These are phyloP conservation scores for Chelonus formosanus DNA, from an alignment of 2,888 invertebrate genomes.

Conservation along the genomic window DNA sequence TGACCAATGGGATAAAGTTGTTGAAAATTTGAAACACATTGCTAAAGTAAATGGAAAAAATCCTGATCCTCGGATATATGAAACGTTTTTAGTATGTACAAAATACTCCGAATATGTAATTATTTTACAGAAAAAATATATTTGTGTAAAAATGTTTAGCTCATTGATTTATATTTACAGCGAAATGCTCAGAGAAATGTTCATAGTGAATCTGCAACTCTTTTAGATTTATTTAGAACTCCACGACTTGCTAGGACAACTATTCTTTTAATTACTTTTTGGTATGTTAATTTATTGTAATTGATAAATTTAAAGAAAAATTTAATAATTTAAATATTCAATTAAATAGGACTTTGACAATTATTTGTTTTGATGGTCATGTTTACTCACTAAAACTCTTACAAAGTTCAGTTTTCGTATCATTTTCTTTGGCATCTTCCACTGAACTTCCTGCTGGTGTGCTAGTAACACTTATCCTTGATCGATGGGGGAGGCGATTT, in stretches of 20 bases:
- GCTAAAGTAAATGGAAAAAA: slow-evolving; percentile 65
- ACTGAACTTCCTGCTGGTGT: slow-evolving; percentile 87
- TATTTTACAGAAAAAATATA: slow-evolving; percentile 6
- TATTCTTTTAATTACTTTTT: slow-evolving; percentile 64
- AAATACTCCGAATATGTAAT: neutral
- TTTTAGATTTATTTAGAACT: slow-evolving; percentile 66
- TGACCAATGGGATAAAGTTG: slow-evolving; percentile 65
- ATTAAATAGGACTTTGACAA: slow-evolving; percentile 74
- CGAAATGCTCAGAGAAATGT: slow-evolving; percentile 55
- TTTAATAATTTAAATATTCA: neutral
- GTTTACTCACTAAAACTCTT: slow-evolving; percentile 86
- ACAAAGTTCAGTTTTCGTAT: slow-evolving; percentile 81
- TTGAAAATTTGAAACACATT: slow-evolving; percentile 66
- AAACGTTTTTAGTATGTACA: slow-evolving; percentile 59
- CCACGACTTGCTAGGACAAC: slow-evolving; percentile 66
- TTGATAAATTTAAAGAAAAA: neutral
- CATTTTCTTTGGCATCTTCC: slow-evolving; percentile 83
- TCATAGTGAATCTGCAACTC: slow-evolving; percentile 56
- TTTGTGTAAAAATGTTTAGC: neutral
- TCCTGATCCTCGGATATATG: slow-evolving; percentile 64
- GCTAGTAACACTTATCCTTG: slow-evolving; percentile 77
- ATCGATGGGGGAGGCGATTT: slow-evolving; percentile 85
- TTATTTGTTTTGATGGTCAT: slow-evolving; percentile 86
- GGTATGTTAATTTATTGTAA: slow-evolving; percentile 53
- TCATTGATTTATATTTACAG: too few relatives aligned